These are phyloP conservation scores for Antechinus flavipes DNA, from an alignment of 2,113 vertebrate species.

Conservation along the genomic window DNA sequence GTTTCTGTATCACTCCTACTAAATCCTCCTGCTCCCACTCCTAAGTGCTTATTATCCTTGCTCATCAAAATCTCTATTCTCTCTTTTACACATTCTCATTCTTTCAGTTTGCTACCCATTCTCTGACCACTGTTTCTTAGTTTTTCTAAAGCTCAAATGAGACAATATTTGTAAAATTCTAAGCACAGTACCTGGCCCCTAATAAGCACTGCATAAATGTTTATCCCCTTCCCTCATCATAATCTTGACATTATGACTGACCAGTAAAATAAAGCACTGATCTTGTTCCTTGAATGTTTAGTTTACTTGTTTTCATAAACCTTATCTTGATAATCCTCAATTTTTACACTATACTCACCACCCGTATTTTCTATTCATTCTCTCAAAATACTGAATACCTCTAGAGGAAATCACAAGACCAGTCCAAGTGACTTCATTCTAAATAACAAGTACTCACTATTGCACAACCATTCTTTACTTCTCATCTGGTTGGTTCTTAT, in stretches of 20 bases:
- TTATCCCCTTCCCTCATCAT: neutral
- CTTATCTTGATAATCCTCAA: neutral
- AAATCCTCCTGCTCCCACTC: neutral
- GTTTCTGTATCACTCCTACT: neutral
- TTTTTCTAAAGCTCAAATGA: neutral
- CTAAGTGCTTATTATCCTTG: neutral
- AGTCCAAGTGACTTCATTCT: neutral
- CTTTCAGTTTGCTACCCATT: neutral
- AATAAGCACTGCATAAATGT: neutral
- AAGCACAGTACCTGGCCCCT: neutral
- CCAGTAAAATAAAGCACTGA: neutral
- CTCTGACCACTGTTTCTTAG: neutral
- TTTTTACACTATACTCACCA: neutral
- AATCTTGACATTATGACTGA: neutral
- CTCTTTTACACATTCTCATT: neutral
- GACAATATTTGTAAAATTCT: neutral
- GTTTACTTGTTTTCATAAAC: neutral
- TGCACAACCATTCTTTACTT: neutral
- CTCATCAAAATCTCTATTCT: neutral
- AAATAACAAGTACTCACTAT: neutral
- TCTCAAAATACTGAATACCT: neutral
- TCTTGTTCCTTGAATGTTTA: neutral
- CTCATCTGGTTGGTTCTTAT: neutral
- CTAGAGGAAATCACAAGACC: neutral
- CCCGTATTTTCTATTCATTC: neutral